Percentiles rank a stretch among this genome's conserved stretches.
phyloP scores from a whole-genome alignment of 2,888 invertebrate genomes.

The Zelleria hepariella region DNA sequence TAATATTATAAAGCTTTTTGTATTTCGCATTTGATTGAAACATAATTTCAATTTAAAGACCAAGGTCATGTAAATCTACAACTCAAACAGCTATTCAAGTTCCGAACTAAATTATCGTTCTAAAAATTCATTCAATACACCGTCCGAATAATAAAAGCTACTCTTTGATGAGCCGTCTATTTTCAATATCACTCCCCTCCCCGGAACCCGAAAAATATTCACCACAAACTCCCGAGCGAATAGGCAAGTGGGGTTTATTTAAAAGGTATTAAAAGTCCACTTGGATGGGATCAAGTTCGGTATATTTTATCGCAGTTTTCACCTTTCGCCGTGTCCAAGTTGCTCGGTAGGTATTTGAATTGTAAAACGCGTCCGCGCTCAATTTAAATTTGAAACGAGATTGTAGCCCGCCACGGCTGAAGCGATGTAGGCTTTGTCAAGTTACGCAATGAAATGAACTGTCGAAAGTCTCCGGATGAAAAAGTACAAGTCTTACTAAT shows the following conservation, averaged over 20 bases:
- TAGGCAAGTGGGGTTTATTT: conserved; percentile 17
- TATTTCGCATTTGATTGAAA: no score
- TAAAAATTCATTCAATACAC: neutral
- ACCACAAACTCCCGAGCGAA: conserved; percentile 7
- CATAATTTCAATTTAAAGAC: no score
- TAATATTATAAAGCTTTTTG: no score
- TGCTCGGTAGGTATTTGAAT: conserved; percentile 33
- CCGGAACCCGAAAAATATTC: neutral
- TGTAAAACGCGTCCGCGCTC: conserved; percentile 32
- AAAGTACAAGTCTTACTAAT: neutral
- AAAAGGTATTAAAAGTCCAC: conserved; percentile 41
- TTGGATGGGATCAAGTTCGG: conserved; percentile 30
- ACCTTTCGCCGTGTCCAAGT: conserved; percentile 35
- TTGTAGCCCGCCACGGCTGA: conserved; percentile 11
- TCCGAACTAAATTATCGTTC: neutral
- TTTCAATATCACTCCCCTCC: neutral
- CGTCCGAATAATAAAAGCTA: neutral
- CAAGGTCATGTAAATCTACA: neutral
- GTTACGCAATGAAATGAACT: conserved; percentile 10
- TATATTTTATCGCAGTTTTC: conserved; percentile 38
- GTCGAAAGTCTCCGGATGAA: neutral
- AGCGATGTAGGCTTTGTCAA: conserved; percentile 14
- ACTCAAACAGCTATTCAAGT: no score
- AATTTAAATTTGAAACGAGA: conserved; percentile 39
- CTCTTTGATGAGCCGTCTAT: neutral